A percentile compares a stretch with the other conserved stretches of the same genome.
Evolutionary conservation across 2,797 vertebrate species (phyloP).

Genomic region (Acanthurus tractus): DNA sequence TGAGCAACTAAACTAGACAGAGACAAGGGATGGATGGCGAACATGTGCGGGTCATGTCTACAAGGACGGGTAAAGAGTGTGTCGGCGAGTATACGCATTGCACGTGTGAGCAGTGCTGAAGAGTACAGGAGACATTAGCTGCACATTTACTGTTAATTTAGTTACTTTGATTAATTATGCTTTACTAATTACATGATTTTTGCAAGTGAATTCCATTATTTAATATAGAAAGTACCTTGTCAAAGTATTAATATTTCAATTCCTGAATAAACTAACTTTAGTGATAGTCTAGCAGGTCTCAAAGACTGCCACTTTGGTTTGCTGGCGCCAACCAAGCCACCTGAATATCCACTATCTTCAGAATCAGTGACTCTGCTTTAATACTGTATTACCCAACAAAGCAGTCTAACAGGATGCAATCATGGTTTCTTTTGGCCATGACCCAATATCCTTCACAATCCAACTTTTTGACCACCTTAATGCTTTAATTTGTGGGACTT

Average conservation of each 20-base stretch:
- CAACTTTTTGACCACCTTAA: neutral
- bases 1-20: constrained; percentile 54
- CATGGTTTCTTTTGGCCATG: neutral
- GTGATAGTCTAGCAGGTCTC: too few relatives aligned
- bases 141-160: neutral
- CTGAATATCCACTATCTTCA: too few relatives aligned
- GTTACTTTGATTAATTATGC: neutral
- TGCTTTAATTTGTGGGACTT: accelerated
- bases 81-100: neutral
- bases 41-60: constrained; percentile 50
- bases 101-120: neutral
- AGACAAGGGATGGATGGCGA: constrained; percentile 56
- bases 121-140: neutral
- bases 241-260: neutral
- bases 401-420: too few relatives aligned
- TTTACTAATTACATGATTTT: neutral
- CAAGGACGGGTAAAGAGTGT: constrained; percentile 34
- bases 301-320: too few relatives aligned
- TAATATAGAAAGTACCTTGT: neutral
- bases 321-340: too few relatives aligned
- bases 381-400: too few relatives aligned
- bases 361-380: too few relatives aligned
- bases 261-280: too few relatives aligned
- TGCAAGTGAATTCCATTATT: neutral
- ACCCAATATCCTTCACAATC: neutral